Evolutionary conservation across 2,888 invertebrate genomes (phyloP).

Genomic region (Candidula unifasciata): DNA sequence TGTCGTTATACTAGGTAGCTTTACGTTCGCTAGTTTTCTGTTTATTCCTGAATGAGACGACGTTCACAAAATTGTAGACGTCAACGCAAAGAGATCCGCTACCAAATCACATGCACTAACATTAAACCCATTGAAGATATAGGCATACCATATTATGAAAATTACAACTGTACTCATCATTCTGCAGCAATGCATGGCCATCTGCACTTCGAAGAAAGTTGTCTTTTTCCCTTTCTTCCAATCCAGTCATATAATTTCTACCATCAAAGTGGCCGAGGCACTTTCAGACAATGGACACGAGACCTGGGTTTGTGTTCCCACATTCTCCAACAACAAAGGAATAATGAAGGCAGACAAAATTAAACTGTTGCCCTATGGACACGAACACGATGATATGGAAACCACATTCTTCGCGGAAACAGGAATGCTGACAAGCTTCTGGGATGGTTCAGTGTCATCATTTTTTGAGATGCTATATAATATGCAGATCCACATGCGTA

Average conservation of each 20-base stretch:
- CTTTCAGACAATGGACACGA: conserved; percentile 43
- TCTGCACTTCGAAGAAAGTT: conserved; percentile 10
- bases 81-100: too few relatives aligned
- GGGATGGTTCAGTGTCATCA: background rate
- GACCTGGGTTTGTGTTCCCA: conserved; percentile 31
- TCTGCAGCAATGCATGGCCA: background rate
- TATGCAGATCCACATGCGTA: background rate
- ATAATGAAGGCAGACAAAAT: background rate
- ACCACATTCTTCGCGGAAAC: background rate
- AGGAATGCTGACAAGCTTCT: background rate
- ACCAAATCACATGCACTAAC: too few relatives aligned
- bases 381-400: conserved; percentile 26
- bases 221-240: conserved; percentile 40
- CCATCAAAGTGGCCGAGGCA: conserved; percentile 36
- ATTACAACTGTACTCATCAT: background rate
- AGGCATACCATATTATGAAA: background rate
- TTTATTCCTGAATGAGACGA: too few relatives aligned
- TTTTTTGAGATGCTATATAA: background rate
- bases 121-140: too few relatives aligned
- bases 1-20: too few relatives aligned
- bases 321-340: background rate
- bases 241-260: conserved; percentile 36
- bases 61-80: too few relatives aligned
- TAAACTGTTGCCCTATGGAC: conserved; percentile 15
- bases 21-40: too few relatives aligned